These are phyloP conservation scores for Propsilocerus akamusi DNA, from an alignment of 1,140 invertebrate genomes.

Conservation along the genomic window DNA sequence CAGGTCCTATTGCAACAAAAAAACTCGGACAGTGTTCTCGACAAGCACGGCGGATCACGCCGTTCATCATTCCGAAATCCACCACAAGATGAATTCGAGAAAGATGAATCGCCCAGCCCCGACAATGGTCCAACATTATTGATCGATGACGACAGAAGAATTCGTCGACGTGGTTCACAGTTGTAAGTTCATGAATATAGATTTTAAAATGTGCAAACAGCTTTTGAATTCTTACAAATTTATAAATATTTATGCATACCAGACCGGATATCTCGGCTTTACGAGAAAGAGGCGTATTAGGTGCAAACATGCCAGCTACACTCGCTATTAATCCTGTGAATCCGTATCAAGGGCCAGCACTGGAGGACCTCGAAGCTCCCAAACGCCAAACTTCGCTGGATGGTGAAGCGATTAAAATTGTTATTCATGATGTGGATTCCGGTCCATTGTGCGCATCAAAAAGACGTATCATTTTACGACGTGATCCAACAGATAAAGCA, in stretches of 20 bases:
- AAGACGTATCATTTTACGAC: slow-evolving; percentile 47
- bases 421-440: slow-evolving; percentile 78
- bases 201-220: background rate
- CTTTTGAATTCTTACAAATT: too few relatives aligned
- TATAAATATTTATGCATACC: too few relatives aligned
- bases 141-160: slow-evolving; percentile 52
- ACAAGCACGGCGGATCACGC: slow-evolving; percentile 25
- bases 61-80: slow-evolving; percentile 47
- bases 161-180: slow-evolving; percentile 52
- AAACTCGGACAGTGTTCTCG: slow-evolving; percentile 17
- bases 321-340: slow-evolving; percentile 29
- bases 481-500: slow-evolving; percentile 65
- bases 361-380: slow-evolving; percentile 36
- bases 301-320: slow-evolving; percentile 24
- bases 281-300: slow-evolving; percentile 32
- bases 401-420: slow-evolving; percentile 79
- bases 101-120: slow-evolving; percentile 31
- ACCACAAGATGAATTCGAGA: slow-evolving; percentile 30
- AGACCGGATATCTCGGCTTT: slow-evolving; percentile 57
- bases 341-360: slow-evolving; percentile 28
- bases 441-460: slow-evolving; percentile 44
- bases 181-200: slow-evolving; percentile 38
- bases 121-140: slow-evolving; percentile 29
- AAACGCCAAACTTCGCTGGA: slow-evolving; percentile 66
- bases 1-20: slow-evolving; percentile 10